phyloP scores from a whole-genome alignment of 2,888 invertebrate genomes.

The Shargacucullia verbasci region DNA sequence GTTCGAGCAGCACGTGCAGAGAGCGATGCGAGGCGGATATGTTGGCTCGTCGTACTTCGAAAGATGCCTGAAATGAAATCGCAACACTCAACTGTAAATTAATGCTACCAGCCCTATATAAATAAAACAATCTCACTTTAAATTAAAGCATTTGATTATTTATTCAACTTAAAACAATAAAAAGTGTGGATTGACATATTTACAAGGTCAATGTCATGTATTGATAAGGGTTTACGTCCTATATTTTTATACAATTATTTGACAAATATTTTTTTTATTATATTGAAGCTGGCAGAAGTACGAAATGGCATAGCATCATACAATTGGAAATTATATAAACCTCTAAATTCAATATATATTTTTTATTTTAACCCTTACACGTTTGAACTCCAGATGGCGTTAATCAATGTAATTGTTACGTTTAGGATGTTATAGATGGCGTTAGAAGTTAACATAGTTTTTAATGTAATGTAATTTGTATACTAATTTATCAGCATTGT shows the following conservation, averaged over 20 bases:
- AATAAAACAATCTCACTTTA: conserved; percentile 84
- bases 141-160: conserved; percentile 67
- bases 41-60: conserved; percentile 98
- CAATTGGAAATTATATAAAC: conserved; percentile 49
- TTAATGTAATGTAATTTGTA: neutral
- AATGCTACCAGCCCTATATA: conserved; percentile 76
- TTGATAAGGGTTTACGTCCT: conserved; percentile 40
- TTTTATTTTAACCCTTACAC: conserved; percentile 45
- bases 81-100: conserved; percentile 71
- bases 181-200: conserved; percentile 46
- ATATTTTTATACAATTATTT: conserved; percentile 58
- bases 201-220: conserved; percentile 36
- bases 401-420: conserved; percentile 14
- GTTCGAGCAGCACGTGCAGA: conserved; percentile 98
- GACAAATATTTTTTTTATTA: conserved; percentile 41
- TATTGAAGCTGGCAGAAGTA: conserved; percentile 31
- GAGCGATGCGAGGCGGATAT: conserved; percentile 98
- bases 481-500: conserved; percentile 2
- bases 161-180: conserved; percentile 45
- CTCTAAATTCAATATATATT: conserved; percentile 31
- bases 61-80: conserved; percentile 96
- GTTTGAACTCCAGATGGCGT: conserved; percentile 36
- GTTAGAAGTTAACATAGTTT: conserved; percentile 7
- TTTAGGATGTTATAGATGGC: conserved; percentile 35
- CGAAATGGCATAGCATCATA: conserved; percentile 26